Evolutionary conservation across 1,140 invertebrate genomes (phyloP).

Genomic region (Plectrocnemia conspersa): DNA sequence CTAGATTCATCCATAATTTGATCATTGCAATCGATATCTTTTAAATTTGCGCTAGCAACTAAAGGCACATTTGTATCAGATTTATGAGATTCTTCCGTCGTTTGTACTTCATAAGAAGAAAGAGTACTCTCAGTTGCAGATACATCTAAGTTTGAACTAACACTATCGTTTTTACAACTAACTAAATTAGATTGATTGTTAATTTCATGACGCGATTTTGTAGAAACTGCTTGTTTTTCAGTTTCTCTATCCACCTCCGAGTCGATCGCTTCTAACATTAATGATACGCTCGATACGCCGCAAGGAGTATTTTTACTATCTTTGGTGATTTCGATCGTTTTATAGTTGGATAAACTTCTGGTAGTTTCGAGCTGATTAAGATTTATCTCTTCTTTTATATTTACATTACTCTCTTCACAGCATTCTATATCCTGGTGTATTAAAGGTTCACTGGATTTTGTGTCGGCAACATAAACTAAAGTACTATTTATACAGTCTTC

Average conservation of each 20-base stretch:
- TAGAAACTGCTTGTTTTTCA: background rate
- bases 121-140: no score
- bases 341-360: slow-evolving; percentile 23
- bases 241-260: background rate
- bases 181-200: slow-evolving; percentile 22
- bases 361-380: slow-evolving; percentile 34
- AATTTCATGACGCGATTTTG: slow-evolving; percentile 13
- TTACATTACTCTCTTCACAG: no score
- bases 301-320: slow-evolving; percentile 36
- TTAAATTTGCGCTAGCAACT: slow-evolving; percentile 17
- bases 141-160: no score
- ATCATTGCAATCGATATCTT: slow-evolving; percentile 7
- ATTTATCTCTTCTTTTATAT: slow-evolving; percentile 34
- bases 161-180: slow-evolving; percentile 12
- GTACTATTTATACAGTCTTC: slow-evolving; percentile 9
- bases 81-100: slow-evolving; percentile 24
- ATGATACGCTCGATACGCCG: slow-evolving; percentile 11
- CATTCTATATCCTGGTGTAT: no score
- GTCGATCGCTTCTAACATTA: slow-evolving; percentile 24
- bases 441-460: no score
- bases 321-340: slow-evolving; percentile 28
- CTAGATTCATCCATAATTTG: background rate
- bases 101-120: background rate
- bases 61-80: slow-evolving; percentile 26
- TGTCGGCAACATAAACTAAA: slow-evolving; percentile 3